A percentile compares a stretch with the other conserved stretches of the same genome.
phyloP scores from a whole-genome alignment of 1,140 invertebrate species.

The Dreissena polymorpha region DNA sequence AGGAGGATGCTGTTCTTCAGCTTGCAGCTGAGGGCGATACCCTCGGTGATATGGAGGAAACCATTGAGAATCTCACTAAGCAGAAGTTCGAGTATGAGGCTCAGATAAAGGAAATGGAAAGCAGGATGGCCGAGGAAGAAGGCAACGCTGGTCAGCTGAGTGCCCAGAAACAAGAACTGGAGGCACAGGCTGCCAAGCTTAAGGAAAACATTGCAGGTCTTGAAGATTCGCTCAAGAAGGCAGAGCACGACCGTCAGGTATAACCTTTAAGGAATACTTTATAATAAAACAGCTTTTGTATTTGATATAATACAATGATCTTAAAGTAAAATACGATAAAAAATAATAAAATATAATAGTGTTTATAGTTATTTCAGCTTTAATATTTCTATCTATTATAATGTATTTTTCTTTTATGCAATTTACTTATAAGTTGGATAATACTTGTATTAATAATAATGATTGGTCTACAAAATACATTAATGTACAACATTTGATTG shows the following conservation, averaged over 20 bases:
- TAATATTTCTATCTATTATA: no score
- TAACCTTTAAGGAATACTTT: background rate
- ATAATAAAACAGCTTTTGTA: no score
- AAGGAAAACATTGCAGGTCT: conserved; percentile 98
- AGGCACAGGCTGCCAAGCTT: conserved; percentile 93
- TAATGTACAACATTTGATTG: no score
- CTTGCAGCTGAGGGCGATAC: conserved; percentile 85
- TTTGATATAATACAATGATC: no score
- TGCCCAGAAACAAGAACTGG: conserved; percentile 96
- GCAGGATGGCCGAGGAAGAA: conserved; percentile 95
- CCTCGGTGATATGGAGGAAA: conserved; percentile 92
- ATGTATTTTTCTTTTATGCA: no score
- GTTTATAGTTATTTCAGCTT: no score
- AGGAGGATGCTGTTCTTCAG: conserved; percentile 90
- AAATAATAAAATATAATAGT: no score
- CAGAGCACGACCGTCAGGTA: conserved; percentile 89
- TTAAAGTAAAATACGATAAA: no score
- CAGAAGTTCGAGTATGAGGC: conserved; percentile 98
- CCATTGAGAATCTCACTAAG: conserved; percentile 92
- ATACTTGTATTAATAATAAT: no score
- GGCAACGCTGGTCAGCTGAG: conserved; percentile 94
- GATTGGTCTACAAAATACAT: no score
- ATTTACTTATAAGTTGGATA: no score
- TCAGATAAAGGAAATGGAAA: conserved; percentile 97
- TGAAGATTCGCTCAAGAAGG: conserved; percentile 92